Evolutionary conservation across 2,113 vertebrate genomes (phyloP), one percentile per base, ranked within the genome.

Genomic region (Sorex fumeus): DNA sequence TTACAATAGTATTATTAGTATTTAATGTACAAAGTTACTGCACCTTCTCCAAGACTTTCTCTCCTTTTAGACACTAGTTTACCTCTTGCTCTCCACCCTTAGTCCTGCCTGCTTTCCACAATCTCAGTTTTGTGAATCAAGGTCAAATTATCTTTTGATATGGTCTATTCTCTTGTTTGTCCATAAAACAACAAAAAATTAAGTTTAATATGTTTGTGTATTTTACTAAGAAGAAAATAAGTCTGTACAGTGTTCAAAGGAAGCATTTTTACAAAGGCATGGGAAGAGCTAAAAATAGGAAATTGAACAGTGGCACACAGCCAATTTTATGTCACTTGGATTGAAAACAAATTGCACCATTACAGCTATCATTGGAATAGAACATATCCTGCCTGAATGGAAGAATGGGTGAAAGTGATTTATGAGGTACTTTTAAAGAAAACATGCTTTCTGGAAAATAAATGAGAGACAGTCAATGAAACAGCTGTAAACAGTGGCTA

Each of bases 351-450:
- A 94, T 66, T 80, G 69, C 78, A 53, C 77, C 60, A 72, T 69
- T 40, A 27, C 72, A 62, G 76, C 69, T 83, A 87, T 81, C 10
- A 11, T 84, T 86, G 92, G 64, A 83, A 92, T 84, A 95, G 69
- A 95, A 79, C 77, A 84, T 57, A 78, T 74, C 80, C 76, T 95
- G 11, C 72, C 84, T 30, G 2, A 86, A 67, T 25, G 34, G 57
- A 40, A 84, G 34, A 53, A 72, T 32, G 69, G n/a, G 66, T 36
- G 57, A 89, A 81, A 84, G 80, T 94, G 91, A 96, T 93, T 84
- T 85, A 94, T 92, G 89, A 93, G 91, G 40, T 64, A 67, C 36
- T 84, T 84, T 84, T 88, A 77, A 81, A 94, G 84, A 88, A 95
- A 96, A 60, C 53, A 2, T 43, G 86, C 32, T 45, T 95, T 86